phyloP scores from a whole-genome alignment of 2,888 invertebrate genomes.

The Megalurothrips usitatus region DNA sequence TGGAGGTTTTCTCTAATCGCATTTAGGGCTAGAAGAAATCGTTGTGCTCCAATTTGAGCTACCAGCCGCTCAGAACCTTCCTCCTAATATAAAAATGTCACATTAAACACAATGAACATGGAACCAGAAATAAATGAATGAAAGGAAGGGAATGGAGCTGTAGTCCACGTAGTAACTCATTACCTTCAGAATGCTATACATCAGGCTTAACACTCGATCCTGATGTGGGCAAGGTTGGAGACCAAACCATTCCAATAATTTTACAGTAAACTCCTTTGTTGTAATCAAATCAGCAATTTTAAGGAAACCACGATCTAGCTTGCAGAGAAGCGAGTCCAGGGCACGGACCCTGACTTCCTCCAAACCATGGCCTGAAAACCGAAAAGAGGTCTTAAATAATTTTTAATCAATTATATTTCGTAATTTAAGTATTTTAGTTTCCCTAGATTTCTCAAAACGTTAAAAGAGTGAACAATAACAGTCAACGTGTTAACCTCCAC shows the following conservation, averaged over 20 bases:
- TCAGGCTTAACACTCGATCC: constrained; percentile 55
- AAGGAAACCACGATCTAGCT: constrained; percentile 59
- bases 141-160: constrained; percentile 27
- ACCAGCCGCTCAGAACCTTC: constrained; percentile 52
- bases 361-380: constrained; percentile 51
- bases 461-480: not conserved
- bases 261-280: constrained; percentile 56
- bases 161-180: constrained; percentile 31
- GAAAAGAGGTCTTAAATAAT: not conserved
- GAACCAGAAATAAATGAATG: constrained; percentile 48
- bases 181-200: constrained; percentile 56
- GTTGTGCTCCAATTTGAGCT: constrained; percentile 50
- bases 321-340: constrained; percentile 54
- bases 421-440: too few species aligned
- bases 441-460: not conserved
- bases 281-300: constrained; percentile 57
- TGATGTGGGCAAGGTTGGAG: constrained; percentile 53
- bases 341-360: constrained; percentile 57
- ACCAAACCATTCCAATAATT: constrained; percentile 60
- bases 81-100: constrained; percentile 35
- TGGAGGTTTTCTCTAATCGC: constrained; percentile 49
- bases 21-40: constrained; percentile 48
- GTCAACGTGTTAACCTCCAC: not conserved
- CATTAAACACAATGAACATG: constrained; percentile 45
- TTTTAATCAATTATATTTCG: too few species aligned